These are phyloP conservation scores for Glaucopsyche alexis DNA, from an alignment of 2,888 invertebrate genomes.

Conservation along the genomic window DNA sequence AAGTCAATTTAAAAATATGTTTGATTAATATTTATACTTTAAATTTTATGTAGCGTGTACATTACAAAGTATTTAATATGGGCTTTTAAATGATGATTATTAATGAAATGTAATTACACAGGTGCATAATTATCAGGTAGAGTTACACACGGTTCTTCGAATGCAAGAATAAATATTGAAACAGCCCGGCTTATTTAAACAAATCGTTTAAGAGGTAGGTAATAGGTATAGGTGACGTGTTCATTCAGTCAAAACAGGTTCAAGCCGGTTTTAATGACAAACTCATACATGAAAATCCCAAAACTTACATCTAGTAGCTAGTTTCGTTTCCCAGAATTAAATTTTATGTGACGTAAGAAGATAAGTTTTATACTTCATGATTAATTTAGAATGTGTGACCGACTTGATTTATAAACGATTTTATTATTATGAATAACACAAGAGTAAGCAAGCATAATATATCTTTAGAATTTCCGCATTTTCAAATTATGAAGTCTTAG, in stretches of 20 bases:
- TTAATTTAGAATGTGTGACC: too few relatives aligned
- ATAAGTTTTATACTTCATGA: too few relatives aligned
- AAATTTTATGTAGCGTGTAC: neutral
- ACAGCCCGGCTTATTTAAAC: neutral
- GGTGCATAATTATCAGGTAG: constrained; percentile 43
- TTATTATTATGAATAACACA: too few relatives aligned
- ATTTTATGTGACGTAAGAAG: too few relatives aligned
- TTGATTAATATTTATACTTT: neutral
- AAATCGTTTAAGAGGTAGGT: constrained; percentile 14
- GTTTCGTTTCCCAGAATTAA: too few relatives aligned
- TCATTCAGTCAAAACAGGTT: constrained; percentile 6
- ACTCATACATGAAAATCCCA: neutral
- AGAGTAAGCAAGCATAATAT: too few relatives aligned
- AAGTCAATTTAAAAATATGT: neutral
- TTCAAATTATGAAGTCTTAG: too few relatives aligned
- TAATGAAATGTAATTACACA: constrained; percentile 13
- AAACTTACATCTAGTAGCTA: neutral
- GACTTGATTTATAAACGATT: too few relatives aligned
- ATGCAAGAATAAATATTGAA: constrained; percentile 27
- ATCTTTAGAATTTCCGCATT: too few relatives aligned
- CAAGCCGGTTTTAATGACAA: neutral
- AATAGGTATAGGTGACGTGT: too few relatives aligned
- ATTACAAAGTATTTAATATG: neutral
- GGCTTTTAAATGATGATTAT: neutral
- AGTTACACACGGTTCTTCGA: constrained; percentile 47